These are phyloP conservation scores for Egretta garzetta DNA, from an alignment of 2,113 vertebrate genomes.

Conservation along the genomic window DNA sequence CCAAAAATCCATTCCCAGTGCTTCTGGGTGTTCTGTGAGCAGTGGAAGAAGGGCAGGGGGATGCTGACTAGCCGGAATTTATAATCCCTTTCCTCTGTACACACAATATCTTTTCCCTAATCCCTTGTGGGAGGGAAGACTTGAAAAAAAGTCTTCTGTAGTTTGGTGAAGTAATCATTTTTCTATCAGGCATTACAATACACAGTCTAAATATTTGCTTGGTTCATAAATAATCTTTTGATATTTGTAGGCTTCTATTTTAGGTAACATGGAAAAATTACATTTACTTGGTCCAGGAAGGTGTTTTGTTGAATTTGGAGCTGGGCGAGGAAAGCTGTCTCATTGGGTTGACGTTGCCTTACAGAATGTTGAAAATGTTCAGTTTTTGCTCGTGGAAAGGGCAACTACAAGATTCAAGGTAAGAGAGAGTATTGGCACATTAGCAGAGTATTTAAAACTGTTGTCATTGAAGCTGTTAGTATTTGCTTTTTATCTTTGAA, in stretches of 20 bases:
- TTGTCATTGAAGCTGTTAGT: background rate
- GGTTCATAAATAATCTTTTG: conserved; percentile 54
- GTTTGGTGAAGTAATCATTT: background rate
- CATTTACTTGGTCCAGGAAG: conserved; percentile 84
- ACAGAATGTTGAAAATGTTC: conserved; percentile 77
- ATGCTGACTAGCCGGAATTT: background rate
- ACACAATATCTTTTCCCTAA: background rate
- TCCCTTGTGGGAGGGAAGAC: background rate
- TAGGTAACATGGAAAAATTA: conserved; percentile 91
- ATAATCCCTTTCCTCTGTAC: background rate
- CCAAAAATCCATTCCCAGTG: background rate
- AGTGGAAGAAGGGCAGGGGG: background rate
- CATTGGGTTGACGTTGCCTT: conserved; percentile 93
- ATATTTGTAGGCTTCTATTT: conserved; percentile 88
- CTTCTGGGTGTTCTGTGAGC: background rate
- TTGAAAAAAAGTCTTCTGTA: background rate
- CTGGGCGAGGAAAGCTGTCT: conserved; percentile 93
- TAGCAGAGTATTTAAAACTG: background rate
- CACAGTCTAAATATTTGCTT: background rate
- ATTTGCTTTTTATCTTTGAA: background rate
- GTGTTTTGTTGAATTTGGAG: conserved; percentile 95
- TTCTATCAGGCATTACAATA: background rate
- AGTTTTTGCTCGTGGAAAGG: conserved; percentile 93
- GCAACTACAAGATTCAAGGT: conserved; percentile 94
- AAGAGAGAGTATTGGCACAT: background rate